Percentiles rank a stretch among this genome's conserved stretches.
These are phyloP conservation scores for Ciconia nigra DNA, from an alignment of 2,797 vertebrate genomes.

Conservation along the genomic window DNA sequence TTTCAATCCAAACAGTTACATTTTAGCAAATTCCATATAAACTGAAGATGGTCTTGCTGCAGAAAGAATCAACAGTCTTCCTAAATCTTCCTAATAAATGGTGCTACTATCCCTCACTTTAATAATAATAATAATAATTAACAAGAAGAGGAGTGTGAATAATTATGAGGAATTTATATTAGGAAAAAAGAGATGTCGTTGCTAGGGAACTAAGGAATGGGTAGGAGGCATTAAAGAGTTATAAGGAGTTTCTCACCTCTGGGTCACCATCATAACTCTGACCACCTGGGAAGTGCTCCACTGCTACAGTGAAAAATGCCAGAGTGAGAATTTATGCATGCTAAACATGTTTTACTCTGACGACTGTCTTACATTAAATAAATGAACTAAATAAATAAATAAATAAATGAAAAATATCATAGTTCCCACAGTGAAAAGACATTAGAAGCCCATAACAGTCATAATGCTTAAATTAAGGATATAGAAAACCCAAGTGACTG, in stretches of 20 bases:
- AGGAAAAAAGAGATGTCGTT: not conserved
- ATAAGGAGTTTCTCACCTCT: not conserved
- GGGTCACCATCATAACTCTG: not conserved
- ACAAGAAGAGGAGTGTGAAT: not conserved
- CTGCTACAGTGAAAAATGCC: not conserved
- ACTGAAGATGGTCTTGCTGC: not conserved
- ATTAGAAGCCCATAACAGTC: not conserved
- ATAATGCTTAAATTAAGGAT: not conserved
- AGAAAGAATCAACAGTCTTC: not conserved
- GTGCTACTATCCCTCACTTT: not conserved
- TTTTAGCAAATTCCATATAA: not conserved
- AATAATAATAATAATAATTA: not conserved
- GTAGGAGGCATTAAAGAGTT: not conserved
- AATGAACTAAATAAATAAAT: too few relatives aligned
- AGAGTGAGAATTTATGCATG: not conserved
- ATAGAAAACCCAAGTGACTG: not conserved
- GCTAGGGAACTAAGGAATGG: not conserved
- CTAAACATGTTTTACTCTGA: not conserved
- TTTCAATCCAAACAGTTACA: not conserved
- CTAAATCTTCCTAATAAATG: not conserved
- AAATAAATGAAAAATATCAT: not conserved
- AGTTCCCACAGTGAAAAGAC: not conserved
- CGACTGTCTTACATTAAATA: not conserved
- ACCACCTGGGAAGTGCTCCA: not conserved
- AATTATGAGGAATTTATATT: not conserved